phyloP scores from a whole-genome alignment of 2,888 invertebrate genomes.

The Zelleria hepariella region DNA sequence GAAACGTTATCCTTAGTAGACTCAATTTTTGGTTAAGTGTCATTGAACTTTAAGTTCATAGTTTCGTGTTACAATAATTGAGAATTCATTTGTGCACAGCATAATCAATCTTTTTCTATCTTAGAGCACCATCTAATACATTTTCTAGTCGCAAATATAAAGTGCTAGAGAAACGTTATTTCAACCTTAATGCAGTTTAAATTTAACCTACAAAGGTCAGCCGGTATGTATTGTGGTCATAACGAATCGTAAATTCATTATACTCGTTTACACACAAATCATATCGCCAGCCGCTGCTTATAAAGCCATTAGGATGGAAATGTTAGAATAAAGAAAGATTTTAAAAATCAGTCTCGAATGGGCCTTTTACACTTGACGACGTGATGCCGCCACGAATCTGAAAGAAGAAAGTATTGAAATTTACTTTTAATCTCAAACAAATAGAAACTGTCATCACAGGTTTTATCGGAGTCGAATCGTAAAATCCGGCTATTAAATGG shows the following conservation, averaged over 20 bases:
- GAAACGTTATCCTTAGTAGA: neutral
- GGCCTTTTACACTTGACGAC: neutral
- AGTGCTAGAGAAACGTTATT: conserved; percentile 30
- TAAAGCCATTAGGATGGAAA: conserved; percentile 38
- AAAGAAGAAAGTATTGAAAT: neutral
- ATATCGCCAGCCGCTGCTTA: conserved; percentile 29
- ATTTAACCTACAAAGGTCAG: conserved; percentile 20
- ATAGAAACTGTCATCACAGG: too few species aligned
- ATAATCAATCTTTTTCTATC: conserved; percentile 24
- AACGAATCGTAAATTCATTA: conserved; percentile 23
- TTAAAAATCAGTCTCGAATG: conserved; percentile 9
- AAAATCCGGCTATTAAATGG: conserved; percentile 52
- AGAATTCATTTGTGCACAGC: conserved; percentile 3
- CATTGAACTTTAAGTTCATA: neutral
- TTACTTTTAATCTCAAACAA: too few species aligned
- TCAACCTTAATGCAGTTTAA: conserved; percentile 1
- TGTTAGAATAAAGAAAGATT: conserved; percentile 21
- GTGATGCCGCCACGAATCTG: neutral
- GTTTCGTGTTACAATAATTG: neutral
- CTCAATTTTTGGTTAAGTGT: neutral
- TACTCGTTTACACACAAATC: conserved; percentile 27
- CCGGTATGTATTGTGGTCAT: neutral
- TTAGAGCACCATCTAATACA: conserved; percentile 20
- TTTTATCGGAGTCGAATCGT: too few species aligned
- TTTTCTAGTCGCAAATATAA: conserved; percentile 24